Evolutionary conservation across 2,888 invertebrate genomes (phyloP).

Genomic region (Galerucella calmariensis): DNA sequence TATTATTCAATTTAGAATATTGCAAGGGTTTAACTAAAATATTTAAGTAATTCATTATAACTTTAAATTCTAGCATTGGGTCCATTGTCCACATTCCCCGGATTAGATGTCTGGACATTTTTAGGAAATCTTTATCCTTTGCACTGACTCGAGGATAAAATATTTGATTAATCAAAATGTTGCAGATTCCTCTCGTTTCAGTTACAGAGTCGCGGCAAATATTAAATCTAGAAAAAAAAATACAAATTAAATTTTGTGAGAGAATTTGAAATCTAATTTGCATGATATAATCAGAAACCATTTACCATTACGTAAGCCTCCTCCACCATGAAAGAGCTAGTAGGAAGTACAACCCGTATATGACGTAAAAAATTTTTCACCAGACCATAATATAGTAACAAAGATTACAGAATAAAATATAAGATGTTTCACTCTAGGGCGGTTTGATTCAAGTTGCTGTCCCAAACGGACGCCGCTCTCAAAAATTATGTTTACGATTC

Average conservation of each 20-base stretch:
- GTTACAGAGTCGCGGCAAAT: conserved; percentile 73
- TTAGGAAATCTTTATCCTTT: conserved; percentile 72
- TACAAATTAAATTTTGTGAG: not conserved
- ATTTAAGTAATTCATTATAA: conserved; percentile 67
- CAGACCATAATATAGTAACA: no score
- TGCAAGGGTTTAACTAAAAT: conserved; percentile 41
- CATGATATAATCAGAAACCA: no score
- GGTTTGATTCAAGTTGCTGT: no score
- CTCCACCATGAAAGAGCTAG: no score
- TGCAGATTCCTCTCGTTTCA: conserved; percentile 73
- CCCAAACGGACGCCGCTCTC: no score
- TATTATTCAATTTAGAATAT: conserved; percentile 34
- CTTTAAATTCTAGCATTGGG: conserved; percentile 70
- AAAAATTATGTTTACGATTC: no score
- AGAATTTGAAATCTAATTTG: no score
- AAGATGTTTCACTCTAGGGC: no score
- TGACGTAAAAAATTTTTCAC: no score
- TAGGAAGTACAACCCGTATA: no score
- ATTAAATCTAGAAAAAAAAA: conserved; percentile 70
- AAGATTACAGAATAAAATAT: no score
- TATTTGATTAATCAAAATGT: conserved; percentile 70
- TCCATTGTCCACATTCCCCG: conserved; percentile 77
- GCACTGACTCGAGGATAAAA: conserved; percentile 72
- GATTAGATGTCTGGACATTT: conserved; percentile 73
- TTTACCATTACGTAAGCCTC: not conserved